phyloP scores from a whole-genome alignment of 2,113 vertebrate genomes.

The Lepidothrix coronata region DNA sequence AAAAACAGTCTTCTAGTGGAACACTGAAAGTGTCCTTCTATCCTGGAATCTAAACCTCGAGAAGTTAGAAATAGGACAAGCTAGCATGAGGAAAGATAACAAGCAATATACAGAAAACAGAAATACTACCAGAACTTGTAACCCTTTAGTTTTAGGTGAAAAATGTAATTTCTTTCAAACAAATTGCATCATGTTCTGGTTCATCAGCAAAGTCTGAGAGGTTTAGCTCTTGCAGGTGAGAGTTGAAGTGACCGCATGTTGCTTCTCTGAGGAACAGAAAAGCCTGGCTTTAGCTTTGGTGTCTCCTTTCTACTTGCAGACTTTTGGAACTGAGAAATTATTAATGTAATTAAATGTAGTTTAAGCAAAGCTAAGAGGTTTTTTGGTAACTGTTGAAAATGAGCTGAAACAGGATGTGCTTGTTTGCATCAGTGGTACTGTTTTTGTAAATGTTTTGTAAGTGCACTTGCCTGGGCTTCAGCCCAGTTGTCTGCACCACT shows the following conservation, averaged over 20 bases:
- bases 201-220: background rate
- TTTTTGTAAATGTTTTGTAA: background rate
- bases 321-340: background rate
- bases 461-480: background rate
- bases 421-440: background rate
- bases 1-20: background rate
- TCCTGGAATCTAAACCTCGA: background rate
- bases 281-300: background rate
- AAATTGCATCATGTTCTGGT: background rate
- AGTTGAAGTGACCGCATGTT: background rate
- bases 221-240: background rate
- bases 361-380: background rate
- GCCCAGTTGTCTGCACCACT: rapidly evolving
- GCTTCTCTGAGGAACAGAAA: background rate
- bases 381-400: background rate
- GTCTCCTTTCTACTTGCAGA: background rate
- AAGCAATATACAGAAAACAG: background rate
- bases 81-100: background rate
- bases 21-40: background rate
- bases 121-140: background rate
- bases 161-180: background rate
- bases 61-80: background rate
- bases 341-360: background rate
- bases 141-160: background rate
- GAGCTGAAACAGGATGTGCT: slow-evolving; percentile 9